These are phyloP conservation scores for Leucoraja erinaceus DNA, from an alignment of 2,113 vertebrate genomes.

Conservation along the genomic window DNA sequence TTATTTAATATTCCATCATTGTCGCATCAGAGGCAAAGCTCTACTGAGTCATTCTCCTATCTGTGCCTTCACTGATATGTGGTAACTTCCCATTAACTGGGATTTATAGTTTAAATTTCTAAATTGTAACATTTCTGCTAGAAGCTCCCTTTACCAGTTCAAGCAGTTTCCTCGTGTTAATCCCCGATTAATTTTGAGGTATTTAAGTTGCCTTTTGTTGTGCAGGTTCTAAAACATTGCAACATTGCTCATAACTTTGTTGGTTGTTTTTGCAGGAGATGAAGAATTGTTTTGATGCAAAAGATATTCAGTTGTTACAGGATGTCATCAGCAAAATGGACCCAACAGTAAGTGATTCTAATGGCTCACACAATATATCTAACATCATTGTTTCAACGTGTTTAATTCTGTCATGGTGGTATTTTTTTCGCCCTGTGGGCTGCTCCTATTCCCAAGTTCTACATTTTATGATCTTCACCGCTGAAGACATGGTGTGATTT, in stretches of 20 bases:
- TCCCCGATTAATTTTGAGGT: neutral
- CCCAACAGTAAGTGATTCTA: slow-evolving; percentile 64
- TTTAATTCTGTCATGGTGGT: neutral
- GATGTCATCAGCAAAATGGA: slow-evolving; percentile 86
- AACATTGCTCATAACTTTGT: neutral
- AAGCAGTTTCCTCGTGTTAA: too few species aligned
- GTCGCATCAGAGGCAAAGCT: neutral
- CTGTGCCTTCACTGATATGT: neutral
- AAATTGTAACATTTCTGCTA: neutral
- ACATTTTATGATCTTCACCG: neutral
- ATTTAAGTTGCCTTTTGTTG: neutral
- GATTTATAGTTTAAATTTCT: neutral
- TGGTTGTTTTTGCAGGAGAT: slow-evolving; percentile 62
- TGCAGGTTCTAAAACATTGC: neutral
- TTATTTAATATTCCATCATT: too few species aligned
- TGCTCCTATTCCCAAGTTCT: neutral
- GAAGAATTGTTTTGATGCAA: slow-evolving; percentile 86
- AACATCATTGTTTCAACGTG: too few species aligned
- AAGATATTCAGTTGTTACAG: slow-evolving; percentile 83
- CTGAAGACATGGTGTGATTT: neutral
- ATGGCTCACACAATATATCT: neutral
- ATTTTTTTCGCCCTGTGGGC: neutral
- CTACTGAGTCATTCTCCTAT: neutral
- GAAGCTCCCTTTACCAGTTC: too few species aligned
- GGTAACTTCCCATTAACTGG: neutral